Evolutionary conservation across 1,140 invertebrate species (phyloP), one percentile per base, ranked within the genome.

Genomic region (Aphis craccivora): DNA sequence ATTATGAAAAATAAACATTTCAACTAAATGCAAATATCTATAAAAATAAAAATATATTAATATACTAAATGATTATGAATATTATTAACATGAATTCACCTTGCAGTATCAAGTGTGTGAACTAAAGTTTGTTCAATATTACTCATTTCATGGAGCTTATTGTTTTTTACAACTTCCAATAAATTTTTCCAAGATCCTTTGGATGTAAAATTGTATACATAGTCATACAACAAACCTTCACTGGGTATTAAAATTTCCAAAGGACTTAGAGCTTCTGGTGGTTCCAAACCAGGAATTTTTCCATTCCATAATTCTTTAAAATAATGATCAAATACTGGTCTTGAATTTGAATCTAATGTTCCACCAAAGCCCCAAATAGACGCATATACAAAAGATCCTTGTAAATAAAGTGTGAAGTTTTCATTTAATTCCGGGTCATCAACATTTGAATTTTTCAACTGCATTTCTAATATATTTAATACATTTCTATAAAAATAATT

Each of bases 331-430:
- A 98, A 99, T 94, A 96, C 96, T 83, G 96, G 95, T 48, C 97
- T 96, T 0, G 98, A 98, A 30, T 97, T 95, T 6, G 95, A 95
- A 95, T 98, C 97, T 76, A 98, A 95, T 83, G 97, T 97, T 20
- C 97, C 98, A 1, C 97, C 98, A 48, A 98, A 95, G 22, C 98
- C 98, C 98, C 98, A 99, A 11, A 97, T 96, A 43, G 97, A 94
- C 0, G 97, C 96, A 94, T 97, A 97, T 94, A 99, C 96, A 94
- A 98, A 97, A 0, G 97, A 96, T 3, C 97, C 97, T 94, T 97
- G 96, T 91, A 98, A 96, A 97, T 98, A 98, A 43, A 95, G 95
- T 45, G 95, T 94, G 0, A 97, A 94, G 95, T 97, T 37, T 53
- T 93, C 81, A 60, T 60, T 30, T 8, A 60, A 96, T 94, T 96